phyloP scores from a whole-genome alignment of 2,888 invertebrate genomes.

The Brachycybe producta region DNA sequence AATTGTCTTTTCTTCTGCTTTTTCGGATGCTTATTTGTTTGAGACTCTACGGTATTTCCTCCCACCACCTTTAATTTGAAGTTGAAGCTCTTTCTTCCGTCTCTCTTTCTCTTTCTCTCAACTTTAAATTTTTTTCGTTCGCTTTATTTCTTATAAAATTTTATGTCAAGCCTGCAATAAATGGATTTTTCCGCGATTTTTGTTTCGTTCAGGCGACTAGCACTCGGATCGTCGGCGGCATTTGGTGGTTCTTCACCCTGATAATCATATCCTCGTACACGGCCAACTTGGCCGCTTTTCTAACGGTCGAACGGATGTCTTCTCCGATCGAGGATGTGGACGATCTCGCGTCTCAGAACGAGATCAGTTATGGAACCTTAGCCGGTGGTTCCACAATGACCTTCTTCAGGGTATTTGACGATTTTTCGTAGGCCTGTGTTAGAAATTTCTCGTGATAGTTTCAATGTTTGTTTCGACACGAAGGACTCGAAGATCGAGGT shows the following conservation, averaged over 20 bases:
- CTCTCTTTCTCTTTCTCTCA: too few species aligned
- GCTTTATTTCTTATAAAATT: too few species aligned
- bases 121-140: too few species aligned
- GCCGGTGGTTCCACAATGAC: constrained; percentile 93
- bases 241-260: constrained; percentile 99
- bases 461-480: background rate
- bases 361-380: constrained; percentile 85
- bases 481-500: constrained; percentile 64
- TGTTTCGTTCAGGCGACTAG: constrained; percentile 42
- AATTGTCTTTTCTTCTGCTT: too few species aligned
- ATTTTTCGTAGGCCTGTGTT: background rate
- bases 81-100: too few species aligned
- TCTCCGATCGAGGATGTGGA: constrained; percentile 91
- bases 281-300: constrained; percentile 91
- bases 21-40: too few species aligned
- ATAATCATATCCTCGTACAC: constrained; percentile 98
- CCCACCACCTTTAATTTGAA: too few species aligned
- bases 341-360: constrained; percentile 84
- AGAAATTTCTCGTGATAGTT: too few species aligned
- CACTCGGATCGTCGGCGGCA: constrained; percentile 87
- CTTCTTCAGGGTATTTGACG: constrained; percentile 71
- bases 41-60: too few species aligned
- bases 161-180: too few species aligned
- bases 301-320: constrained; percentile 92
- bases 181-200: too few species aligned